Percentiles rank a stretch among this genome's conserved stretches.
Evolutionary conservation across 1,140 invertebrate genomes (phyloP).

Genomic region (Agrilus planipennis): DNA sequence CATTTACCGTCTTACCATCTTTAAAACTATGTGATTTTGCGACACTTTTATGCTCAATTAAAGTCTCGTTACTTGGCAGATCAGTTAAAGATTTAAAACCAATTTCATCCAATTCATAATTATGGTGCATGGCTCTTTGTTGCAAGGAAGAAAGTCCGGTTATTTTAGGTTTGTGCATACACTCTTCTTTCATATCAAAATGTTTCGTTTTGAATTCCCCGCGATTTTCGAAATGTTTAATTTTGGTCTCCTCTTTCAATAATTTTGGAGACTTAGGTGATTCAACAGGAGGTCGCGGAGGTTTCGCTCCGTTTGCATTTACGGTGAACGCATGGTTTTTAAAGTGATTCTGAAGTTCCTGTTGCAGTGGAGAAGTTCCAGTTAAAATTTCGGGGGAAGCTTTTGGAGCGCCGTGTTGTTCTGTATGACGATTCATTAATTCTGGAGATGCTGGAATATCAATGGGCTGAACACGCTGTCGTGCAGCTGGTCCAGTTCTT

Average conservation of each 20-base stretch:
- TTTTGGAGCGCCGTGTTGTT: slow-evolving; percentile 6
- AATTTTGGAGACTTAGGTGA: slow-evolving; percentile 8
- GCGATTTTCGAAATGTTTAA: slow-evolving; percentile 4
- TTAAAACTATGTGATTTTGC: slow-evolving; percentile 56
- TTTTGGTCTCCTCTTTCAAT: slow-evolving; percentile 3
- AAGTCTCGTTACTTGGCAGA: slow-evolving; percentile 32
- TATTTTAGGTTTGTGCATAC: slow-evolving; percentile 34
- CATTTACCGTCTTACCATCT: slow-evolving; percentile 31
- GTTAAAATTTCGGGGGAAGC: slow-evolving; percentile 14
- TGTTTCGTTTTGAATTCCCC: not conserved
- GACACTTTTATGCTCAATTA: slow-evolving; percentile 36
- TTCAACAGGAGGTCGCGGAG: not conserved
- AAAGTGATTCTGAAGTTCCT: slow-evolving; percentile 25
- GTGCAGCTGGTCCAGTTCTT: slow-evolving; percentile 34
- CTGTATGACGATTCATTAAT: slow-evolving; percentile 3
- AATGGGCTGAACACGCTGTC: slow-evolving; percentile 42
- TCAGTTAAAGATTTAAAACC: slow-evolving; percentile 32
- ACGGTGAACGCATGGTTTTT: slow-evolving; percentile 10
- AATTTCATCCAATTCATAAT: slow-evolving; percentile 29
- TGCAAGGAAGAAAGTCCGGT: slow-evolving; percentile 40
- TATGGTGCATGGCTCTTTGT: slow-evolving; percentile 28
- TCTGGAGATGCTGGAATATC: slow-evolving; percentile 37
- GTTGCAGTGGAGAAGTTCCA: slow-evolving; percentile 21
- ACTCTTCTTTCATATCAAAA: slow-evolving; percentile 18
- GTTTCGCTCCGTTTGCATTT: slow-evolving; percentile 8